Base-by-base conservation (phyloP, 2,113 vertebrate species). In the Scomber scombrus region DNA sequence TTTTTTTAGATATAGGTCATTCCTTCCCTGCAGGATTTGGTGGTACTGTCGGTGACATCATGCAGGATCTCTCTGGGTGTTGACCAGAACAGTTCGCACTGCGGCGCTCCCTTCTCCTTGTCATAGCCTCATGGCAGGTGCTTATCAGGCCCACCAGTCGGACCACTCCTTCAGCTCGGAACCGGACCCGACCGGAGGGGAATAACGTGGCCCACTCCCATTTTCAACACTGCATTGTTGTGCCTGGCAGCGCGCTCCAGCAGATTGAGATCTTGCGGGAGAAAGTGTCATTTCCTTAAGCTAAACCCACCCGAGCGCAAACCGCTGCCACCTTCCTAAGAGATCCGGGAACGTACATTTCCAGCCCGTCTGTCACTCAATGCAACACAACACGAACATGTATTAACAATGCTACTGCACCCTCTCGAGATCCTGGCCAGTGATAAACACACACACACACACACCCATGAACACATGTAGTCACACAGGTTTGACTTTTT, bases 191-290 rank as follows among this genome's bases (percentile, higher is more conserved):
- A 18, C n/a, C 21, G 0, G 43, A 79, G 93, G 60, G 64, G 78
- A 89, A 88, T 89, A 91, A 91, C 34, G 34, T 1, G 70, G n/a
- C 62, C 76, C 23, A 15, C 80, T 83, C 87, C 90, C 92, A 81
- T 93, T 96, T 96, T 96, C 95, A 96, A 95, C 96, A 94, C 94
- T 68, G 87, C 92, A 95, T 96, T 97, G 96, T 97, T 96, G 84
- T 95, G 92, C 81, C 91, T 94, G 94, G 93, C 88, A 67, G 88
- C 11, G 34, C 85, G 90, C 94, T 94, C 89, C 71, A 86, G 85
- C 93, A 94, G 95, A 96, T 95, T 90, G 89, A 92, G 91, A 95
- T 96, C 94, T 91, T 92, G 86, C 85, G 77, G 94, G 93, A 95
- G 95, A 96, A 95, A 71, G 91, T 95, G 93, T 94, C 87, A 94